phyloP scores from a whole-genome alignment of 2,113 vertebrate species.

The Crotalus helleri region DNA sequence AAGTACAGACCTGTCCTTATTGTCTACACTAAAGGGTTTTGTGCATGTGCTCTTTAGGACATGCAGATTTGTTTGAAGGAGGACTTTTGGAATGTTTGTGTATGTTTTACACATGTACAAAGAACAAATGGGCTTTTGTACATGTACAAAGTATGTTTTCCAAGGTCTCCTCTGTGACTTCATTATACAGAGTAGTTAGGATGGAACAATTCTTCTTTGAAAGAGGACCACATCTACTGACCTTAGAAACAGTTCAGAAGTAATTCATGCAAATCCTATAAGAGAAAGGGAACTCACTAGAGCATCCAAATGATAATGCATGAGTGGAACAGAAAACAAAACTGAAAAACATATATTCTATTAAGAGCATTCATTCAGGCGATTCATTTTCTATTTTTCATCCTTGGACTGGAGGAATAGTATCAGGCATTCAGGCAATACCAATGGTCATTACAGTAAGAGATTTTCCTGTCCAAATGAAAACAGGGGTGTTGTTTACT shows the following conservation, averaged over 20 bases:
- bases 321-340: neutral
- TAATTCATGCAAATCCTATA: neutral
- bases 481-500: conserved; percentile 29
- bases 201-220: neutral
- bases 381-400: conserved; percentile 25
- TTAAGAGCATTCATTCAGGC: conserved; percentile 14
- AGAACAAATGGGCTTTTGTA: neutral
- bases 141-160: neutral
- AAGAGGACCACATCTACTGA: conserved; percentile 27
- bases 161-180: neutral
- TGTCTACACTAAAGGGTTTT: neutral
- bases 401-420: conserved; percentile 33
- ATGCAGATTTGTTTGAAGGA: neutral
- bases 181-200: neutral
- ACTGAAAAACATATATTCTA: conserved; percentile 28
- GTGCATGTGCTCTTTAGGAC: neutral
- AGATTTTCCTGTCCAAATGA: conserved; percentile 39
- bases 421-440: conserved; percentile 45
- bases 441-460: conserved; percentile 29
- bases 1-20: neutral
- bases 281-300: neutral
- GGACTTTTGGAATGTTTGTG: neutral
- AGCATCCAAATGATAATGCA: conserved; percentile 4
- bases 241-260: conserved; percentile 32
- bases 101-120: neutral